A percentile compares a stretch with the other conserved stretches of the same genome.
Conservation (phyloP, 2,113 vertebrate genomes). For the Odontophorus gujanensis region DNA sequence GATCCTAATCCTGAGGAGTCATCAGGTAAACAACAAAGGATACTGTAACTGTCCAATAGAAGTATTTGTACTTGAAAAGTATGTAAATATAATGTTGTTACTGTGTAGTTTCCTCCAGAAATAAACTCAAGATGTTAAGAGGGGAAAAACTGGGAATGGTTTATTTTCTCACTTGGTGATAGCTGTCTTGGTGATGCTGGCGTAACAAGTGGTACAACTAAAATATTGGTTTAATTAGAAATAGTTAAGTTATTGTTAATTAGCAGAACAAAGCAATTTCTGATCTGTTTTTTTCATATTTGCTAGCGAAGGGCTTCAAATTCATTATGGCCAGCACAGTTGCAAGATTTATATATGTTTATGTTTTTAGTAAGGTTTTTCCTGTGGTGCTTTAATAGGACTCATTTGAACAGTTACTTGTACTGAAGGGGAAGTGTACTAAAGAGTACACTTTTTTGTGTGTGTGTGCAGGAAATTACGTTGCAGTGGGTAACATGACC, state of each 20-base stretch:
- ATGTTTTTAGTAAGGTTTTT: background rate
- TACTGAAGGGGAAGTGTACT: background rate
- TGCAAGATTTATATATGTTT: background rate
- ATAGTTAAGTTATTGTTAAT: background rate
- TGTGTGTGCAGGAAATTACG: conserved; percentile 85
- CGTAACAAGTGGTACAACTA: background rate
- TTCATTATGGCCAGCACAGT: background rate
- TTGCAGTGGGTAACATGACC: conserved; percentile 95
- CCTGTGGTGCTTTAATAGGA: background rate
- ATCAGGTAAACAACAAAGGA: conserved; percentile 75
- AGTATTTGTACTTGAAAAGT: background rate
- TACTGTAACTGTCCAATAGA: background rate
- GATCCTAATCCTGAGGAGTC: conserved; percentile 90
- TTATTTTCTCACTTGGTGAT: background rate
- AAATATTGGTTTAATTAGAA: background rate
- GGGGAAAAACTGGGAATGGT: background rate
- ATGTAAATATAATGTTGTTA: background rate
- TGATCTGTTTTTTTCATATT: background rate
- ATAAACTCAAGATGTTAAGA: background rate
- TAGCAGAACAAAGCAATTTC: background rate
- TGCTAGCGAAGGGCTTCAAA: background rate
- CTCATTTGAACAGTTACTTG: background rate
- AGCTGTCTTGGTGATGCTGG: background rate
- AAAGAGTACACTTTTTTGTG: background rate
- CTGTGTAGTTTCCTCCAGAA: background rate